A percentile compares a stretch with the other conserved stretches of the same genome.
Conservation (phyloP, 1,140 invertebrate species). For the Augochlora pura region DNA sequence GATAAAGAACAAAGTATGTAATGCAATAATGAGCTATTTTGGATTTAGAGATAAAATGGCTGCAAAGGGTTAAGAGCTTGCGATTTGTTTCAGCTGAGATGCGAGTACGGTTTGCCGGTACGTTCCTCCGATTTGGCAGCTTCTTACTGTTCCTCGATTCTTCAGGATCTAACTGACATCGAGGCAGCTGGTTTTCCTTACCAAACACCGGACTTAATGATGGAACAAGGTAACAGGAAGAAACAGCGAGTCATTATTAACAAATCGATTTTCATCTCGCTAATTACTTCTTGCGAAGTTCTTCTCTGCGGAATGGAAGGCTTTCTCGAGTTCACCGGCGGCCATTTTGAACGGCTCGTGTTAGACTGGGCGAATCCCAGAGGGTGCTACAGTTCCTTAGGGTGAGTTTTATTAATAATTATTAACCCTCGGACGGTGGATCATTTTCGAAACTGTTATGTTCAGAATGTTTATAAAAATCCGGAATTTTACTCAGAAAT, state of each 20-base stretch:
- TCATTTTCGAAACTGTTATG: too few relatives aligned
- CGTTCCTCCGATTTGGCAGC: conserved; percentile 51
- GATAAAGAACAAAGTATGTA: too few relatives aligned
- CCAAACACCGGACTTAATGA: conserved; percentile 66
- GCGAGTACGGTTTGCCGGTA: conserved; percentile 24
- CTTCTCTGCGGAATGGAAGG: conserved; percentile 74
- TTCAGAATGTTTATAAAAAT: too few relatives aligned
- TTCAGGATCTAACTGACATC: conserved; percentile 68
- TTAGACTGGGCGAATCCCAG: conserved; percentile 62
- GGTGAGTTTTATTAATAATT: conserved; percentile 37
- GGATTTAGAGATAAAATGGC: too few relatives aligned
- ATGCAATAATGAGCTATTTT: too few relatives aligned
- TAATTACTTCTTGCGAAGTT: background rate
- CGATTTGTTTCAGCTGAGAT: conserved; percentile 57
- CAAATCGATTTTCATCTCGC: conserved; percentile 13
- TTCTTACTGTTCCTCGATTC: conserved; percentile 68
- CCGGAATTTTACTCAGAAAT: too few relatives aligned
- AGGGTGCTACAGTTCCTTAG: conserved; percentile 66
- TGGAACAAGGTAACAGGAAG: conserved; percentile 71
- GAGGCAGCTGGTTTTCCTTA: conserved; percentile 64
- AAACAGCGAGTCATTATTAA: too few relatives aligned
- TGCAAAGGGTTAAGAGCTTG: too few relatives aligned
- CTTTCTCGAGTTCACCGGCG: conserved; percentile 68
- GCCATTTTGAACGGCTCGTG: conserved; percentile 66
- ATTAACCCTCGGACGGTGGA: too few relatives aligned